Conservation (phyloP, 2,888 invertebrate species). For the Tigriopus californicus region DNA sequence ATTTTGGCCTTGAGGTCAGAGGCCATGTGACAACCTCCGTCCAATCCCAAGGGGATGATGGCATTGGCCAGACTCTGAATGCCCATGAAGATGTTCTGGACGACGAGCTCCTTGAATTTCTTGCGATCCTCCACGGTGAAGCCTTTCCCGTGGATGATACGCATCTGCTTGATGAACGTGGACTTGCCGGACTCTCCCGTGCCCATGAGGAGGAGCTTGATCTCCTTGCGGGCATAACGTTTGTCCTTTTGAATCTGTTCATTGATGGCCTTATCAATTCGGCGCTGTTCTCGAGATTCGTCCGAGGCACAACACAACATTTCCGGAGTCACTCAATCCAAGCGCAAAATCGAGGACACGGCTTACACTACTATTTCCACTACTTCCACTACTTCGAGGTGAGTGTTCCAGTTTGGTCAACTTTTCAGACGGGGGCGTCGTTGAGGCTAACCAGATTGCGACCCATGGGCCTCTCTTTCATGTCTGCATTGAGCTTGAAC, state of each 20-base stretch:
- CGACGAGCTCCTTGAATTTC: conserved; percentile 94
- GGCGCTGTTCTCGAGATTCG: conserved; percentile 99
- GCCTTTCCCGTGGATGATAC: conserved; percentile 97
- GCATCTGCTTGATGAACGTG: conserved; percentile 99
- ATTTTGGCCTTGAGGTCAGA: conserved; percentile 38
- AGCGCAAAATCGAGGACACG: too few species aligned
- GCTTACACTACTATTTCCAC: too few species aligned
- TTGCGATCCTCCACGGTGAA: conserved; percentile 98
- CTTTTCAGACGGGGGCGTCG: too few species aligned
- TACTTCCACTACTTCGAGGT: too few species aligned
- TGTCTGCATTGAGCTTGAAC: too few species aligned
- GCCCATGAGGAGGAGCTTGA: conserved; percentile 86
- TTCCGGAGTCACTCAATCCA: background rate
- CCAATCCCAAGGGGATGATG: conserved; percentile 45
- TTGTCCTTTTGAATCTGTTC: conserved; percentile 98
- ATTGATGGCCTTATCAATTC: conserved; percentile 99
- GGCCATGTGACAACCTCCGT: too few species aligned
- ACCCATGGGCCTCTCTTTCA: too few species aligned
- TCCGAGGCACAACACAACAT: conserved; percentile 99
- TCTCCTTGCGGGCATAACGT: conserved; percentile 89
- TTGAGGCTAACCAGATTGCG: too few species aligned
- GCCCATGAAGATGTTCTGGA: conserved; percentile 99
- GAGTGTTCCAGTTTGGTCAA: too few species aligned
- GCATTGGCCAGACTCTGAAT: conserved; percentile 99
- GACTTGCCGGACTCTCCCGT: conserved; percentile 99